These are phyloP conservation scores for Empis stercorea DNA, from an alignment of 2,888 invertebrate genomes.

Conservation along the genomic window DNA sequence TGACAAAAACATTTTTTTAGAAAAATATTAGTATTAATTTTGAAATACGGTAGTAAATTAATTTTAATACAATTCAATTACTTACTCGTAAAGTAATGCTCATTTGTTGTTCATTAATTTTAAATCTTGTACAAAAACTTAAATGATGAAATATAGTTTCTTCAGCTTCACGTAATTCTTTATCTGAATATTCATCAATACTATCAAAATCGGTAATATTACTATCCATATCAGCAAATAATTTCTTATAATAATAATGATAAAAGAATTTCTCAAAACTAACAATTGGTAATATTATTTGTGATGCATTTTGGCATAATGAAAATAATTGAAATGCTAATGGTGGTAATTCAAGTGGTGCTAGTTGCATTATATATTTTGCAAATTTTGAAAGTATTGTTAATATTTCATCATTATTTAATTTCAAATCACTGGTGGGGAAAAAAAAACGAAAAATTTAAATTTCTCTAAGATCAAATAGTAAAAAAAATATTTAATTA, in stretches of 20 bases:
- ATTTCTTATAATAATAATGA: slow-evolving; percentile 32
- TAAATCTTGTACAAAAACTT: slow-evolving; percentile 32
- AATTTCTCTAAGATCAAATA: neutral
- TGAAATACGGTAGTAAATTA: too few relatives aligned
- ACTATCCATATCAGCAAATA: slow-evolving; percentile 29
- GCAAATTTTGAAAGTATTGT: slow-evolving; percentile 44
- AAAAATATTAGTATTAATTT: neutral
- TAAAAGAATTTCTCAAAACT: slow-evolving; percentile 41
- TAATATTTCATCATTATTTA: slow-evolving; percentile 41
- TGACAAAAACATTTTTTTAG: slow-evolving; percentile 15
- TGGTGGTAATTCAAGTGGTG: slow-evolving; percentile 47
- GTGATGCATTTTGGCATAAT: slow-evolving; percentile 37
- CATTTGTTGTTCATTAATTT: slow-evolving; percentile 29
- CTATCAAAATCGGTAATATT: slow-evolving; percentile 33
- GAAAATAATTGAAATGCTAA: slow-evolving; percentile 47
- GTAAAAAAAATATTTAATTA: neutral
- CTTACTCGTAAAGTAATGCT: slow-evolving; percentile 24
- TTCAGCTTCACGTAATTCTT: slow-evolving; percentile 45
- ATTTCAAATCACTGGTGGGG: slow-evolving; percentile 41
- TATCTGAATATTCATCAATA: slow-evolving; percentile 33
- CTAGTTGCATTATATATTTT: slow-evolving; percentile 38
- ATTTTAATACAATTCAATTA: neutral
- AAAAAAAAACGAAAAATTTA: slow-evolving; percentile 9
- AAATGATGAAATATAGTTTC: slow-evolving; percentile 49
- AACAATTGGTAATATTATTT: slow-evolving; percentile 36